Evolutionary conservation across 1,140 invertebrate species (phyloP).

Genomic region (Scaptomyza graminum): DNA sequence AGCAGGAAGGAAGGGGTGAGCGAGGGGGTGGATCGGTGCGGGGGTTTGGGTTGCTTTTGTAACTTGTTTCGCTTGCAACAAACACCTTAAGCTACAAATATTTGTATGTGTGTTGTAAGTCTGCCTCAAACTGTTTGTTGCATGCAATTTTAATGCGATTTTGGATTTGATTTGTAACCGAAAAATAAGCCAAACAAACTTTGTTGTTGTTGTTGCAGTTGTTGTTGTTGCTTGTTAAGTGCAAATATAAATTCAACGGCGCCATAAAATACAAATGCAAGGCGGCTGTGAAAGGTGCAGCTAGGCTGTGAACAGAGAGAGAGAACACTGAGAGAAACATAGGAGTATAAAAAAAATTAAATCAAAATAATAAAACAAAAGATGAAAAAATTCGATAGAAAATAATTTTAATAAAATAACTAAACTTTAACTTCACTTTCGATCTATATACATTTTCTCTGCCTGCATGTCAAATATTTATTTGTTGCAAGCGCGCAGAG

Average conservation of each 20-base stretch:
- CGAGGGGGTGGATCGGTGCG: too few relatives aligned
- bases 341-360: too few relatives aligned
- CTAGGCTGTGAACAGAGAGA: neutral
- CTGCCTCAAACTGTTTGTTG: slow-evolving; percentile 27
- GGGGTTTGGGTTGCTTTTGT: too few relatives aligned
- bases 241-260: slow-evolving; percentile 77
- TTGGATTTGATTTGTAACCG: slow-evolving; percentile 79
- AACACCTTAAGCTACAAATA: slow-evolving; percentile 17
- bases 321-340: too few relatives aligned
- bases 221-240: slow-evolving; percentile 73
- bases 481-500: slow-evolving; percentile 67
- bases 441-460: neutral
- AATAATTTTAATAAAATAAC: too few relatives aligned
- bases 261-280: slow-evolving; percentile 55
- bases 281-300: slow-evolving; percentile 44
- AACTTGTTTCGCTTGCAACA: slow-evolving; percentile 7
- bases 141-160: slow-evolving; percentile 82
- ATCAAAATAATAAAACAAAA: too few relatives aligned
- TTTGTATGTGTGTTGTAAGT: slow-evolving; percentile 35
- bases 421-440: too few relatives aligned
- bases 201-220: slow-evolving; percentile 44
- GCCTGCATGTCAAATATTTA: slow-evolving; percentile 68
- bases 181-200: slow-evolving; percentile 79
- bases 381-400: too few relatives aligned
- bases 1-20: neutral